These are phyloP conservation scores for Origma solitaria DNA, from an alignment of 2,113 vertebrate species.

Conservation along the genomic window DNA sequence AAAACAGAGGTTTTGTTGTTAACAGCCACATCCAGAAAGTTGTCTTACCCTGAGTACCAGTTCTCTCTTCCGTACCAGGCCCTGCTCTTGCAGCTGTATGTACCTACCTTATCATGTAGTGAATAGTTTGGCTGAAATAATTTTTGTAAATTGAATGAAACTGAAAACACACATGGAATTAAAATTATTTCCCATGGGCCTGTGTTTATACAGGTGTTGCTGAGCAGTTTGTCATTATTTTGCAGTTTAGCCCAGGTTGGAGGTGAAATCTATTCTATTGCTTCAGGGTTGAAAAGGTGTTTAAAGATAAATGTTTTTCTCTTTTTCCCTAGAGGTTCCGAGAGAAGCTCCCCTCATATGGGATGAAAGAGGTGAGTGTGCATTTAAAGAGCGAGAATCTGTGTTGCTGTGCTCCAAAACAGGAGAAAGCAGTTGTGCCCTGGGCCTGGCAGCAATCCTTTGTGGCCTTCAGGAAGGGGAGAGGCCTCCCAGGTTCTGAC, in stretches of 20 bases:
- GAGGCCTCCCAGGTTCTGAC: background rate
- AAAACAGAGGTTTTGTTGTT: background rate
- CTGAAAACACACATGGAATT: background rate
- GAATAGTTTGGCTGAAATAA: background rate
- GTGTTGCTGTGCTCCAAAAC: background rate
- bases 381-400: background rate
- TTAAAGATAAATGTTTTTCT: background rate
- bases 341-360: constrained; percentile 88
- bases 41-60: fast-evolving
- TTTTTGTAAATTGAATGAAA: background rate
- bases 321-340: constrained; percentile 81
- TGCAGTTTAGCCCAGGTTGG: background rate
- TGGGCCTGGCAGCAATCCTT: background rate
- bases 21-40: fast-evolving
- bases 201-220: background rate
- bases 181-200: background rate
- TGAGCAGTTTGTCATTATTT: background rate
- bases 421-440: background rate
- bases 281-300: background rate
- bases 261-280: background rate
- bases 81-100: background rate
- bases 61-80: background rate
- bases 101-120: fast-evolving
- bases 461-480: background rate
- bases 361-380: constrained; percentile 83